Conservation (phyloP, 2,113 vertebrate genomes). For the Passerina amoena region DNA sequence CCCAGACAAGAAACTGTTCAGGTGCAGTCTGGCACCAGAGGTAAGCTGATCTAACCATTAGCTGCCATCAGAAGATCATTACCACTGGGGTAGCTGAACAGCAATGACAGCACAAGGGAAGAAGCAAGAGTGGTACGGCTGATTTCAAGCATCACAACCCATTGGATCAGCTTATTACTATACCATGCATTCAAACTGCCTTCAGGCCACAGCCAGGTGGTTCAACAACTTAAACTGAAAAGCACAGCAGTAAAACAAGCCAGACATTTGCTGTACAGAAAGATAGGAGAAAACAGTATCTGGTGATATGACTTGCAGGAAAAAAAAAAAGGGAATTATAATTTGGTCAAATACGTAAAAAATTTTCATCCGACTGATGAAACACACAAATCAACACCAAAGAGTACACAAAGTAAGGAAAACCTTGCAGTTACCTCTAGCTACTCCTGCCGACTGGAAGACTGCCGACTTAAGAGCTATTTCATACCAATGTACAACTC, state of each 20-base stretch:
- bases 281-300: neutral
- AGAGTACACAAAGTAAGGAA: neutral
- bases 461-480: neutral
- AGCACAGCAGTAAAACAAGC: slow-evolving; percentile 3
- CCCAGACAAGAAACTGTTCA: neutral
- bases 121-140: neutral
- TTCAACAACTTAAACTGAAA: neutral
- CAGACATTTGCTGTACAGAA: neutral
- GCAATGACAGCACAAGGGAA: neutral
- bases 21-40: neutral
- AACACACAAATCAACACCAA: neutral
- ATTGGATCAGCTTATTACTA: neutral
- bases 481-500: neutral
- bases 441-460: neutral
- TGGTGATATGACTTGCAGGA: neutral
- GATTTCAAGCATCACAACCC: slow-evolving; percentile 15
- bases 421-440: neutral
- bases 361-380: neutral
- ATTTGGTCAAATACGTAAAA: neutral
- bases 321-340: neutral
- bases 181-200: neutral
- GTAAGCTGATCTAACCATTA: neutral
- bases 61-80: neutral
- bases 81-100: neutral
- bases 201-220: neutral